Evolutionary conservation across 2,888 invertebrate species (phyloP).

Genomic region (Bibio marci): DNA sequence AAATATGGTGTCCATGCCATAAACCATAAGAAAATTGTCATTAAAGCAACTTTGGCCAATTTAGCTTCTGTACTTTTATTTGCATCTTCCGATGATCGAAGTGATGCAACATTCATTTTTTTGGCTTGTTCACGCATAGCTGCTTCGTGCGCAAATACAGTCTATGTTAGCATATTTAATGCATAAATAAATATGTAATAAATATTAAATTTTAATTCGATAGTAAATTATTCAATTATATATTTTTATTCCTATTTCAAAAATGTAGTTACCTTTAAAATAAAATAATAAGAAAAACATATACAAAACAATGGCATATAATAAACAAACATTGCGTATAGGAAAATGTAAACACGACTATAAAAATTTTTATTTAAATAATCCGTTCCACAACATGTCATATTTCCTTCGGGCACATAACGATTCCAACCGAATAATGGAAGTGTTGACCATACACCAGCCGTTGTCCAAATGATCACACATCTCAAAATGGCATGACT

Average conservation of each 20-base stretch:
- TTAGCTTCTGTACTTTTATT: slow-evolving; percentile 29
- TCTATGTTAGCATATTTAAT: slow-evolving; percentile 16
- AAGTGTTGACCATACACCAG: slow-evolving; percentile 30
- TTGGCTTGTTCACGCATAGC: slow-evolving; percentile 33
- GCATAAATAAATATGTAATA: too few relatives aligned
- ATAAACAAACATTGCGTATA: slow-evolving; percentile 26
- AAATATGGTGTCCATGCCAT: slow-evolving; percentile 64
- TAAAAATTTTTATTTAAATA: slow-evolving; percentile 26
- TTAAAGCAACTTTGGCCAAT: slow-evolving; percentile 33
- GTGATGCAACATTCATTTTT: slow-evolving; percentile 35
- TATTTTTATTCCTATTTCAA: too few relatives aligned
- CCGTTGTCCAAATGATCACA: slow-evolving; percentile 31
- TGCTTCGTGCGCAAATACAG: slow-evolving; percentile 32
- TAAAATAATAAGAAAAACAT: slow-evolving; percentile 42
- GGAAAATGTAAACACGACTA: slow-evolving; percentile 27
- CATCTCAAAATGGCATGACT: slow-evolving; percentile 29
- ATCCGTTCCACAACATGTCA: slow-evolving; percentile 35
- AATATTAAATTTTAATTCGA: too few relatives aligned
- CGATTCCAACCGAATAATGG: slow-evolving; percentile 40
- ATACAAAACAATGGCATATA: slow-evolving; percentile 35
- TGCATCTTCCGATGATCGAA: slow-evolving; percentile 27
- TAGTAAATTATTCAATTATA: too few relatives aligned
- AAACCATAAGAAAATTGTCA: slow-evolving; percentile 36
- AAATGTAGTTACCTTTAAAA: slow-evolving; percentile 36
- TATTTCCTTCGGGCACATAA: slow-evolving; percentile 41